These are phyloP conservation scores for Brachyhypopomus gauderio DNA, from an alignment of 2,113 vertebrate genomes.

Conservation along the genomic window DNA sequence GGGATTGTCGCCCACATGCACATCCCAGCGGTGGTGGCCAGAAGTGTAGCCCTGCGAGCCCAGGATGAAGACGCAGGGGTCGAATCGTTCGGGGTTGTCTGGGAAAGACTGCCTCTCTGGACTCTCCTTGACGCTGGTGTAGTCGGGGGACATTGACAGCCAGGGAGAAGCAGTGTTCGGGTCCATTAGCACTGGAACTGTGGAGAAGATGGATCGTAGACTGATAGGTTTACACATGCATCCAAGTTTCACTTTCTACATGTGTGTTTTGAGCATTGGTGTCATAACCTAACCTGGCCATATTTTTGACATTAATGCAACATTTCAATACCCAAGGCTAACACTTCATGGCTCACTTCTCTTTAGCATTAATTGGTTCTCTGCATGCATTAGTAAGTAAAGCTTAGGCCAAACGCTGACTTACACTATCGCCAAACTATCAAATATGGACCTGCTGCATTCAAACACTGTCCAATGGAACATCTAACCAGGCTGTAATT, in stretches of 20 bases:
- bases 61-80: conserved; percentile 73
- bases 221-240: not conserved
- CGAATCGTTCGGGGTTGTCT: conserved; percentile 73
- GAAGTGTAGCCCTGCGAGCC: conserved; percentile 70
- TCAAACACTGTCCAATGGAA: not conserved
- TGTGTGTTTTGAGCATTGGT: too few species aligned
- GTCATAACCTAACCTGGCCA: too few species aligned
- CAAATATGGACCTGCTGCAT: not conserved
- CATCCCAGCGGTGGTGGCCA: conserved; percentile 76
- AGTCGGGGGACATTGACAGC: conserved; percentile 64
- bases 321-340: too few species aligned
- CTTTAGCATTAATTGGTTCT: too few species aligned
- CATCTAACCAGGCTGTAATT: not conserved
- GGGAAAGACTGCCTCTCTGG: conserved; percentile 60
- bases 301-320: too few species aligned
- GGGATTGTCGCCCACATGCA: conserved; percentile 70
- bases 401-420: not conserved
- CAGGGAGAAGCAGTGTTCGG: conserved; percentile 73
- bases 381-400: not conserved
- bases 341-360: too few species aligned
- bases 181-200: conserved; percentile 73
- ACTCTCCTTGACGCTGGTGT: conserved; percentile 66
- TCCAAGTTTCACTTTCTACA: too few species aligned
- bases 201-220: conserved; percentile 15
- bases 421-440: not conserved